A percentile compares a stretch with the other conserved stretches of the same genome.
phyloP scores from a whole-genome alignment of 2,888 invertebrate species.

The Oxytorus armatus region DNA sequence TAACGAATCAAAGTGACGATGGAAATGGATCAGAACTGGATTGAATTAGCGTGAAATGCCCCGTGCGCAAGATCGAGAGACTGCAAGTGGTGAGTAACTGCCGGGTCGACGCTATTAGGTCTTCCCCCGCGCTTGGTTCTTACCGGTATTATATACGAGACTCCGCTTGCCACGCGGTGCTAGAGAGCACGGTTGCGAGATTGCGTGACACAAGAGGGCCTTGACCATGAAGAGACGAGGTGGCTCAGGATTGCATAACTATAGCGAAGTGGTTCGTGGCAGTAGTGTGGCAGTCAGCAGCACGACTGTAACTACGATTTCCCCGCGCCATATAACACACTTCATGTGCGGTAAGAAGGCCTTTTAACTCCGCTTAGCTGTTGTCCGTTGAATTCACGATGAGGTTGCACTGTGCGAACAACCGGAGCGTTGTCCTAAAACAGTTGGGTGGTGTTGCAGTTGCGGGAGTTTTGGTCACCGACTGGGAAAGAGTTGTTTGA shows the following conservation, averaged over 20 bases:
- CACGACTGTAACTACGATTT: slow-evolving; percentile 67
- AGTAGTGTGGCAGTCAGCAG: slow-evolving; percentile 48
- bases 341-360: slow-evolving; percentile 46
- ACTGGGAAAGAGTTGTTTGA: no score
- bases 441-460: background rate
- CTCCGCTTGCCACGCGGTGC: slow-evolving; percentile 45
- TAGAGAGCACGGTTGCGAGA: slow-evolving; percentile 48
- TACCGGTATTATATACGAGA: slow-evolving; percentile 2
- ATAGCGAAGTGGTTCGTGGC: slow-evolving; percentile 73
- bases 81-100: slow-evolving; percentile 41
- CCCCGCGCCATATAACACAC: slow-evolving; percentile 48
- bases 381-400: background rate
- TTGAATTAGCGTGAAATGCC: background rate
- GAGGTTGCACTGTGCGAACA: background rate
- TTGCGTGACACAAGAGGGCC: slow-evolving; percentile 72
- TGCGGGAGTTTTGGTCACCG: background rate
- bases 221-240: slow-evolving; percentile 80
- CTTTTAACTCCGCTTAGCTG: slow-evolving; percentile 27
- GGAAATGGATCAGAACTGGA: no score
- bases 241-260: slow-evolving; percentile 80
- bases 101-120: slow-evolving; percentile 43
- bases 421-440: background rate
- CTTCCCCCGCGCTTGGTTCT: slow-evolving; percentile 13
- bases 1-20: background rate
- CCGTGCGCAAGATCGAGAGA: background rate